Percentiles rank a stretch among this genome's conserved stretches.
phyloP scores from a whole-genome alignment of 2,888 invertebrate species.

The Drosophila multiciliata region DNA sequence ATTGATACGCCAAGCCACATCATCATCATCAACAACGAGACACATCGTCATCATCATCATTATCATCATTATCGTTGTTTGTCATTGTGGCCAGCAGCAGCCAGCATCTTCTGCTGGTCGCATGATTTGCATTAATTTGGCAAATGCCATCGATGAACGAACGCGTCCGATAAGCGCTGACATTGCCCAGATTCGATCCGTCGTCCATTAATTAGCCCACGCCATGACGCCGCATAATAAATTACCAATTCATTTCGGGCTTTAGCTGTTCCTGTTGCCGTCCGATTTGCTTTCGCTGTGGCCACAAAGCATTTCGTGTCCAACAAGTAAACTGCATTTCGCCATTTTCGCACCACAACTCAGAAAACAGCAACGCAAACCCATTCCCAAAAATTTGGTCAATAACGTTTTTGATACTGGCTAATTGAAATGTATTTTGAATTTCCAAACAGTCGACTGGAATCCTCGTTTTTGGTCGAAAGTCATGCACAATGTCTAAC shows the following conservation, averaged over 20 bases:
- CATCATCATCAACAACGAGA: conserved; percentile 8
- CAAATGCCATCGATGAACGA: conserved; percentile 75
- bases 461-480: not conserved
- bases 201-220: conserved; percentile 79
- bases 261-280: conserved; percentile 55
- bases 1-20: conserved; percentile 60
- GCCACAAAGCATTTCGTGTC: conserved; percentile 43
- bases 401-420: conserved; percentile 3
- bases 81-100: conserved; percentile 34
- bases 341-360: conserved; percentile 18
- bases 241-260: conserved; percentile 77
- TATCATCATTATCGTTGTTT: conserved; percentile 30
- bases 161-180: conserved; percentile 77
- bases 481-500: not conserved
- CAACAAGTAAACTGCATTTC: conserved; percentile 66
- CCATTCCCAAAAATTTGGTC: conserved; percentile 1
- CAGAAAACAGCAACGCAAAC: conserved; percentile 3
- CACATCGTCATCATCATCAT: conserved; percentile 3
- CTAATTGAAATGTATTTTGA: conserved; percentile 37
- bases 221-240: conserved; percentile 78
- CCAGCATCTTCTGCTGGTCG: conserved; percentile 62
- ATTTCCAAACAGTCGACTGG: not conserved
- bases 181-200: conserved; percentile 62
- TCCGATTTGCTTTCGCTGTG: conserved; percentile 54
- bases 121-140: conserved; percentile 81